phyloP scores from a whole-genome alignment of 2,888 invertebrate species.

The Tenthredo livida region DNA sequence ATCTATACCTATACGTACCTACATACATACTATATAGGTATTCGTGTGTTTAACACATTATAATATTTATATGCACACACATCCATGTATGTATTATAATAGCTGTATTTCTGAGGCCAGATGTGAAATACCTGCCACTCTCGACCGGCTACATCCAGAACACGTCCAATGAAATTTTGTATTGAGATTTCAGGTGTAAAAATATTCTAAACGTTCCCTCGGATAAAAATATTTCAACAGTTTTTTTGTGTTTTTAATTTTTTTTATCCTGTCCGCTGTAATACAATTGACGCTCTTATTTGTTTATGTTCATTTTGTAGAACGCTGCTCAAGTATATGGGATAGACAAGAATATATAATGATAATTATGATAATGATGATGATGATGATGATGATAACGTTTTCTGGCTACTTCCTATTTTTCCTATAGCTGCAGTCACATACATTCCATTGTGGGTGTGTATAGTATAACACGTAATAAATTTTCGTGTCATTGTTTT shows the following conservation, averaged over 20 bases:
- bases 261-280: not conserved
- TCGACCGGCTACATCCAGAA: not conserved
- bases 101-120: not conserved
- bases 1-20: not conserved
- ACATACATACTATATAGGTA: too few relatives aligned
- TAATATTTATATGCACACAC: not conserved
- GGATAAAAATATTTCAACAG: conserved; percentile 34
- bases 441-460: not conserved
- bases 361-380: not conserved
- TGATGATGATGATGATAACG: conserved; percentile 8
- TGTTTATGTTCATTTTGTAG: not conserved
- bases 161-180: not conserved
- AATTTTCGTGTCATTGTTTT: conserved; percentile 1
- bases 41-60: not conserved
- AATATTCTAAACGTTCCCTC: conserved; percentile 12
- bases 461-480: not conserved
- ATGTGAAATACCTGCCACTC: conserved; percentile 13
- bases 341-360: not conserved
- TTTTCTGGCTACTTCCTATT: conserved; percentile 24
- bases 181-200: conserved; percentile 2
- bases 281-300: conserved; percentile 20
- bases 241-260: not conserved
- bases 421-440: not conserved
- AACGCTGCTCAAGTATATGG: not conserved
- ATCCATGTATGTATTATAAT: not conserved